phyloP scores from a whole-genome alignment of 2,797 vertebrate species.

The Lutjanus campechanus region DNA sequence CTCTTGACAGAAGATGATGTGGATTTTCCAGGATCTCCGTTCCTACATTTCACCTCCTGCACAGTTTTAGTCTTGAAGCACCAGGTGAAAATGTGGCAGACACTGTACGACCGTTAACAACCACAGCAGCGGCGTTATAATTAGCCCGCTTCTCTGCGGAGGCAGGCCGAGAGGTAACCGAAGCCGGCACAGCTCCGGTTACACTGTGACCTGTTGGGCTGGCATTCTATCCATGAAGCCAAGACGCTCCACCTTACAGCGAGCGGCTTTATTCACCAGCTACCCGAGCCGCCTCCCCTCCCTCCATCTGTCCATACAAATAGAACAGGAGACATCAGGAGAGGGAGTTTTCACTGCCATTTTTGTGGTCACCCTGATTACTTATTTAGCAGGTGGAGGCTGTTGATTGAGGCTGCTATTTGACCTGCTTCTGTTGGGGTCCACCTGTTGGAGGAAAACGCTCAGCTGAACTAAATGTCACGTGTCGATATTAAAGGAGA shows the following conservation, averaged over 20 bases:
- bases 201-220: constrained; percentile 72
- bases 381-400: constrained; percentile 31
- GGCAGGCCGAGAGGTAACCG: constrained; percentile 73
- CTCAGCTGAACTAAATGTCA: not conserved
- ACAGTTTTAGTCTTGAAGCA: constrained; percentile 27
- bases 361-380: constrained; percentile 39
- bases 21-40: not conserved
- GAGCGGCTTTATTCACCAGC: constrained; percentile 67
- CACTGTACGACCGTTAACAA: constrained; percentile 56
- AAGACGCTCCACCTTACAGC: constrained; percentile 51
- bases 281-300: constrained; percentile 38
- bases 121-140: constrained; percentile 74
- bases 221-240: constrained; percentile 59
- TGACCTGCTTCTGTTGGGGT: constrained; percentile 11
- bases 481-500: not conserved
- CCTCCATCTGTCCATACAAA: constrained; percentile 50
- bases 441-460: constrained; percentile 14
- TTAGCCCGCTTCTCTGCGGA: constrained; percentile 69
- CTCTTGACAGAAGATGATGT: not conserved
- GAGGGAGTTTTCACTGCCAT: constrained; percentile 47
- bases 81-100: constrained; percentile 67
- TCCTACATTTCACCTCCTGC: constrained; percentile 14
- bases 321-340: constrained; percentile 55
- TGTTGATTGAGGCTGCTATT: constrained; percentile 7
- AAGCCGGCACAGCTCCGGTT: constrained; percentile 78